Base-by-base conservation (phyloP, 2,888 invertebrate species). In the Trimorus sp. region DNA sequence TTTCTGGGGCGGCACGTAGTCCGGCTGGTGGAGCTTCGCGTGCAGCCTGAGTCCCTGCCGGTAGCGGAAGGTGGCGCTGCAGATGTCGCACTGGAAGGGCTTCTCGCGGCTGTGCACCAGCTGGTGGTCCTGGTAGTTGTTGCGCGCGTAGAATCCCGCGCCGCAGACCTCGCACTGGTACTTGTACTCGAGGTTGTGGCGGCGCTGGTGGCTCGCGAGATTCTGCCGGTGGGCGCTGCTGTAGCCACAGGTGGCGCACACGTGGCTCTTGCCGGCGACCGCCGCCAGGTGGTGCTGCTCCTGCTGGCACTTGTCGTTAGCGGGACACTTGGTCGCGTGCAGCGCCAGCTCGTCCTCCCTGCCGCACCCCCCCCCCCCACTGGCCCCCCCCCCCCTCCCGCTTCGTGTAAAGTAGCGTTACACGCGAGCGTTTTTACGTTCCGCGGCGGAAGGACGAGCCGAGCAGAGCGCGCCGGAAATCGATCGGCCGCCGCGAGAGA, bases 1-100 rank as follows among this genome's bases (percentile, higher is more conserved):
- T 79, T 92, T 91, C 51, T 90, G 90, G 2, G 92, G 92, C 4
- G 91, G 88, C n/a, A 90, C 89, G 83, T 92, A 92, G 42, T 90
- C 91, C 7, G 91, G 91, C 62, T 91, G 90, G 75, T 92, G 92
- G 0, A 91, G 84, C 70, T 92, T 92, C 0, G 90, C 87, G 84
- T 92, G 92, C 7, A 91, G 76, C 14, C 91, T 82, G 14, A 92
- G 70, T 0, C 91, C 92, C 60, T 92, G 91, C 4, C 89, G 87
- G 69, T 92, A 91, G 15, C 92, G 90, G 78, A 92, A 92, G 1
- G 91, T 90, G 6, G 91, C 92, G 62, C 85, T 88, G 84, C 92
- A 92, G 38, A 91, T 87, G 3, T 89, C 89, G 82, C 92, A 92
- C 58, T 89, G 88, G 68, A 91, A 92, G 0, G 90, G 91, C 49